Evolutionary conservation across 2,113 vertebrate genomes (phyloP).

Genomic region (Rhinopomastus cyanomelas): DNA sequence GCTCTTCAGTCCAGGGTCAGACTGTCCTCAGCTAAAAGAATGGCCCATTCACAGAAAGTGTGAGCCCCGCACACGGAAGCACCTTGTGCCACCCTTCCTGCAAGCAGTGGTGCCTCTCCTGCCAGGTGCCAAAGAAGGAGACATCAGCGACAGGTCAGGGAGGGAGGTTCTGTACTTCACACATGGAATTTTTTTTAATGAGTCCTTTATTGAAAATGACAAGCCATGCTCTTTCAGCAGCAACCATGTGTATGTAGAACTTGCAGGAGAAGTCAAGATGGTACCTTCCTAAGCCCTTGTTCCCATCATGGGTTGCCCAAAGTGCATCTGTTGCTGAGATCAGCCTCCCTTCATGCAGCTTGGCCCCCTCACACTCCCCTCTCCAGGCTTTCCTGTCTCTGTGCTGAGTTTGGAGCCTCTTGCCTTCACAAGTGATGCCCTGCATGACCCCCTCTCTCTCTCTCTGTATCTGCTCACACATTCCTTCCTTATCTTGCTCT

Average conservation of each 20-base stretch:
- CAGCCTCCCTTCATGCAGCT: rapidly evolving
- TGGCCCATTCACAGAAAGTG: neutral
- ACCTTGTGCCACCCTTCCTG: neutral
- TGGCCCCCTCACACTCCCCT: neutral
- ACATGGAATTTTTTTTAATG: neutral
- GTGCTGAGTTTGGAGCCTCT: neutral
- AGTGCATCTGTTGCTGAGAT: neutral
- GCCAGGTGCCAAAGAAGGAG: neutral
- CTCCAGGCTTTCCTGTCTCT: slow-evolving; percentile 3
- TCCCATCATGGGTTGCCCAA: neutral
- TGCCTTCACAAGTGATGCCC: neutral
- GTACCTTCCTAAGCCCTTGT: neutral
- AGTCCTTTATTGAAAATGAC: neutral
- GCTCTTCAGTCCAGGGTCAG: neutral
- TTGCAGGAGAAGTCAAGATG: neutral
- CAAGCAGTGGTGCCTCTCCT: neutral
- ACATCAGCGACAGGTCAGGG: rapidly evolving
- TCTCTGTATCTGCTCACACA: slow-evolving; percentile 36
- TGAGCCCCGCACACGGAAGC: neutral
- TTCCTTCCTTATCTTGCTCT: slow-evolving; percentile 60
- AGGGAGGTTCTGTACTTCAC: neutral
- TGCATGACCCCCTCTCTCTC: slow-evolving; percentile 22
- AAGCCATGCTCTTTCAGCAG: neutral
- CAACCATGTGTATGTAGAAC: neutral
- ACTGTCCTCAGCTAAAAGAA: neutral